These are phyloP conservation scores for Limnephilus rhombicus DNA, from an alignment of 2,888 invertebrate genomes.

Conservation along the genomic window DNA sequence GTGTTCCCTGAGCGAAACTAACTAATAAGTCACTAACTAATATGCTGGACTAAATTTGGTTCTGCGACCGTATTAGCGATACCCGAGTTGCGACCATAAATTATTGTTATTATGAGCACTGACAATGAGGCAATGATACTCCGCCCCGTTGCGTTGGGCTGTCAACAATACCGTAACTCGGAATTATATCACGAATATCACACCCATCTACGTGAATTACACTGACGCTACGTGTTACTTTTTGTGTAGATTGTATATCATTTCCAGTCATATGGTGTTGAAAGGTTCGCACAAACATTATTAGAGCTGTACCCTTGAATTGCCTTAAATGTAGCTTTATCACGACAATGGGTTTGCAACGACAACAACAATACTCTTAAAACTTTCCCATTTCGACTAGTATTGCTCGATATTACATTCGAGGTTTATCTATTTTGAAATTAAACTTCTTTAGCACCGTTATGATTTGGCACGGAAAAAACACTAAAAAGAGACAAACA, in stretches of 20 bases:
- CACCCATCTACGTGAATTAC: background rate
- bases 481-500: too few relatives aligned
- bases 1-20: background rate
- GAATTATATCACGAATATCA: background rate
- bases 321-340: background rate
- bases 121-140: background rate
- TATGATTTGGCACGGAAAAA: too few relatives aligned
- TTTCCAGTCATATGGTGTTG: background rate
- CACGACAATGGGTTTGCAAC: background rate
- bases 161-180: background rate
- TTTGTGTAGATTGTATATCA: background rate
- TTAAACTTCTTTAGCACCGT: too few relatives aligned
- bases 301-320: background rate
- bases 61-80: background rate
- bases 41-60: background rate
- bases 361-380: background rate
- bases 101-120: background rate
- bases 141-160: background rate
- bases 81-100: background rate
- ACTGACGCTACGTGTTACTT: background rate
- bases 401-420: too few relatives aligned
- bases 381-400: too few relatives aligned
- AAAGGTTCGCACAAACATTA: background rate
- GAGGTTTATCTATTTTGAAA: too few relatives aligned
- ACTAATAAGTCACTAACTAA: background rate